Conservation (phyloP, 1,140 invertebrate genomes). For the Drosophila nigromelanica region DNA sequence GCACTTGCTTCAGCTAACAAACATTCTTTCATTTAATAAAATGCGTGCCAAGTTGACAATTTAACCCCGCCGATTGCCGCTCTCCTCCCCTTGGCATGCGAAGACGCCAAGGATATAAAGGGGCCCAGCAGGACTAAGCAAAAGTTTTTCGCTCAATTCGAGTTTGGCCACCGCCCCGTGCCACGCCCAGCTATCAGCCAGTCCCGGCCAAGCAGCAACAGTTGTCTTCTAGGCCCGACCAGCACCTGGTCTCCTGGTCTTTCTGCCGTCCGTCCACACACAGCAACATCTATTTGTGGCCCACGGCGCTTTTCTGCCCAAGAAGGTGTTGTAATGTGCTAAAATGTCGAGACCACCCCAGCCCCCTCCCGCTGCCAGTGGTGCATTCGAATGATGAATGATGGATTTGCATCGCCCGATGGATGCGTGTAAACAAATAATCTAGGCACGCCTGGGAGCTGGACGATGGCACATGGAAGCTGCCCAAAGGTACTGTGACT, state of each 20-base stretch:
- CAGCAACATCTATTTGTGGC: conserved; percentile 37
- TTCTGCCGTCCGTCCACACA: neutral
- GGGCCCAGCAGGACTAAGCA: conserved; percentile 19
- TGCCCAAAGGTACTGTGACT: neutral
- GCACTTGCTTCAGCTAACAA: conserved; percentile 28
- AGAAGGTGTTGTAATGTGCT: conserved; percentile 74
- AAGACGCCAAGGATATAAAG: conserved; percentile 26
- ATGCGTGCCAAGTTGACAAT: conserved; percentile 82
- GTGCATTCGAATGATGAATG: conserved; percentile 32
- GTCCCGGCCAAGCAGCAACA: conserved; percentile 26
- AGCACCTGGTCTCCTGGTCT: conserved; percentile 48
- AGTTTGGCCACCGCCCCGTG: conserved; percentile 20
- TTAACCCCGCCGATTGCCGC: conserved; percentile 19
- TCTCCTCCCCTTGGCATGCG: conserved; percentile 12
- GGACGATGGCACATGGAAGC: neutral
- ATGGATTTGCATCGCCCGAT: conserved; percentile 46
- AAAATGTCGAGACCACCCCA: conserved; percentile 29
- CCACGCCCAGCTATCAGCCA: conserved; percentile 30
- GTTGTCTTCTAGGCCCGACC: conserved; percentile 32
- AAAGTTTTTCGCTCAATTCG: conserved; percentile 43
- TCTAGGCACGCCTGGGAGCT: conserved; percentile 52
- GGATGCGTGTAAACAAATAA: conserved; percentile 82
- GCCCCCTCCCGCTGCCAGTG: neutral
- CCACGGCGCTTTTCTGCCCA: conserved; percentile 50
- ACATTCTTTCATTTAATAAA: conserved; percentile 82